Base-by-base conservation (phyloP, 2,113 vertebrate species). In the Hypomesus transpacificus region DNA sequence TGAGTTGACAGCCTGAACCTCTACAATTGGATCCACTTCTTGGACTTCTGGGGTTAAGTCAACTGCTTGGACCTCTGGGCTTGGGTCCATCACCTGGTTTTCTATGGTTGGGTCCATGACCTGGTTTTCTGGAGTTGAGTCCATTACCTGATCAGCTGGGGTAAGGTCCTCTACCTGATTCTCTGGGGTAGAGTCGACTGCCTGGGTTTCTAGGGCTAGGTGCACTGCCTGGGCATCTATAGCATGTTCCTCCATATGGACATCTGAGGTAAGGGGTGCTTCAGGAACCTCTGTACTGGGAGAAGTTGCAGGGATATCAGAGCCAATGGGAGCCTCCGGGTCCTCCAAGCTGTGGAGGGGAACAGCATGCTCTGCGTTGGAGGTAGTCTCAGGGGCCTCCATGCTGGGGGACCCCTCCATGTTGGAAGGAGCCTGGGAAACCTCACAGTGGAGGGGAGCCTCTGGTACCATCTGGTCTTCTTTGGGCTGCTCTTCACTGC, bases 401-500 rank as follows among this genome's bases (percentile, higher is more conserved):
- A 9, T 7, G 16, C 60, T 26, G 17, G 16, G 26, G 5, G 22
- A 26, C 28, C 28, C 60, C 60, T 53, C 53, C 14, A 16, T 56
- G 39, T 46, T 46, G 39, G 39, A 46, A 46, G 39, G 39, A 56
- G 16, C 3, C 53, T 56, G 53, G 53, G 53, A 3, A n/a, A 18
- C n/a, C 53, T 56, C 53, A 56, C 39, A 46, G 8, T 46, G 39
- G 39, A 46, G 7, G 39, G 9, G 9, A 46, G 39, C 39, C 39
- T 46, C 39, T 46, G 39, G 5, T 46, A 11, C 39, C 39, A 7
- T 46, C 8, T 46, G 39, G 39, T 46, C 39, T 16, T 56, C 54
- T 9, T 56, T 56, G 8, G 16, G 54, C 54, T 75, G 78, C 0
- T 14, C 57, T 53, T 82, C 79, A 26, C 20, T 70, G 17, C 31